Evolutionary conservation across 2,888 invertebrate genomes (phyloP).

Genomic region (Microctonus brassicae): DNA sequence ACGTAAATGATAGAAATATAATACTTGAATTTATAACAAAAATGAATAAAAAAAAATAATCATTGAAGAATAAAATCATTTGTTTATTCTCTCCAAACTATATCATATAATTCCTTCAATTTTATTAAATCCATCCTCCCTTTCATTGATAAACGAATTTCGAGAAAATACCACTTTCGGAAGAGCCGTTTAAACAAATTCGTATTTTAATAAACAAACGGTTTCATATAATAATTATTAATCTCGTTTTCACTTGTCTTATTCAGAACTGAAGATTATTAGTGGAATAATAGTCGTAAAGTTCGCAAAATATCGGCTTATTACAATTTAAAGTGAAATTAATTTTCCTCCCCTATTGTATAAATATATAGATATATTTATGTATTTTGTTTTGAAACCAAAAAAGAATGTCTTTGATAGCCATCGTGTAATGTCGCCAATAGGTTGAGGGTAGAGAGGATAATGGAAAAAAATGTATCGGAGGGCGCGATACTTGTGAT

Average conservation of each 20-base stretch:
- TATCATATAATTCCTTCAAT: too few relatives aligned
- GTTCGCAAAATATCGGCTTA: not conserved
- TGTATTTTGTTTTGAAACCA: not conserved
- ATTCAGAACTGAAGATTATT: not conserved
- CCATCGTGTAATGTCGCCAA: not conserved
- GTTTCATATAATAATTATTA: not conserved
- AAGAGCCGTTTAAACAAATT: too few relatives aligned
- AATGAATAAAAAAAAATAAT: not conserved
- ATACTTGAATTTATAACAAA: not conserved
- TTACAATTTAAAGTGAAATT: not conserved
- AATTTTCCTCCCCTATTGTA: not conserved
- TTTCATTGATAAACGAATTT: too few relatives aligned
- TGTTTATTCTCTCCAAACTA: too few relatives aligned
- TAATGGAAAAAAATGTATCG: constrained; percentile 33
- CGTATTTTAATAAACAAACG: too few relatives aligned
- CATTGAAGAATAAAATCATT: too few relatives aligned
- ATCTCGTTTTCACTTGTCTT: not conserved
- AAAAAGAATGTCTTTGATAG: constrained; percentile 17
- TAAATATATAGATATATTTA: too few relatives aligned
- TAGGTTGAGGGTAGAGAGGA: constrained; percentile 2
- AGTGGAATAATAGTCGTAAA: not conserved
- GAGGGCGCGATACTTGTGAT: constrained; percentile 33
- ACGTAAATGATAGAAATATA: constrained; percentile 13
- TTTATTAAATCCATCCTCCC: too few relatives aligned
- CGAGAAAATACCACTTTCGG: too few relatives aligned